Base-by-base conservation (phyloP, 2,888 invertebrate species). In the Hypercompe scribonia region DNA sequence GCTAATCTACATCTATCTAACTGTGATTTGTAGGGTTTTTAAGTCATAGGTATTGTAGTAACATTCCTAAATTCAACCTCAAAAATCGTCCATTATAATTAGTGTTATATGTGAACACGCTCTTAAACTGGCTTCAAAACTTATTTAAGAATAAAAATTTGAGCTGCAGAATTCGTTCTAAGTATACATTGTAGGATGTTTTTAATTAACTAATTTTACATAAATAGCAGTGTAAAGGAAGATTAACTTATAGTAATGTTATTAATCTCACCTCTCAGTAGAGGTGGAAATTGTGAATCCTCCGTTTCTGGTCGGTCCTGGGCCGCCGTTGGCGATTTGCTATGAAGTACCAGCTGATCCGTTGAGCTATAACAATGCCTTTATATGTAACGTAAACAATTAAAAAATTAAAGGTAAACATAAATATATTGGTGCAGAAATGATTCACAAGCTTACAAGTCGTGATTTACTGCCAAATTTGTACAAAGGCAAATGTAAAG, bases 251-350 rank as follows among this genome's bases (percentile, higher is more conserved):
- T 31, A 31, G 21, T 11, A 33, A 11, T 13, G 42, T 65, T 34
- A 63, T 39, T 61, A 11, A 33, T 50, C 74, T 65, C 87, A 95
- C 95, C 95, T 95, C 91, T 95, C 95, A 92, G 93, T 88, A 91
- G 95, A 95, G 89, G 95, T 94, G 90, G 95, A 95, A 87, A 95
- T 94, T 88, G 94, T 94, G 88, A 95, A 95, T 93, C 95, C 92
- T 92, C 94, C 86, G 82, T 87, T 88, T 92, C 93, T 80, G 87
- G 87, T 76, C 84, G 87, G 86, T 91, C 91, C 89, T 82, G 89
- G 78, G 89, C 90, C 92, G 89, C 94, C 94, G 94, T 90, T 90
- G 88, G 94, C 94, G 92, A 87, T 92, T 85, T 95, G 95, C 94
- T 95, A 95, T 94, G 95, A 95, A 85, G 92, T 81, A 84, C 91